A percentile compares a stretch with the other conserved stretches of the same genome.
Conservation (phyloP, 1,140 invertebrate species). For the Drosophila pandora region DNA sequence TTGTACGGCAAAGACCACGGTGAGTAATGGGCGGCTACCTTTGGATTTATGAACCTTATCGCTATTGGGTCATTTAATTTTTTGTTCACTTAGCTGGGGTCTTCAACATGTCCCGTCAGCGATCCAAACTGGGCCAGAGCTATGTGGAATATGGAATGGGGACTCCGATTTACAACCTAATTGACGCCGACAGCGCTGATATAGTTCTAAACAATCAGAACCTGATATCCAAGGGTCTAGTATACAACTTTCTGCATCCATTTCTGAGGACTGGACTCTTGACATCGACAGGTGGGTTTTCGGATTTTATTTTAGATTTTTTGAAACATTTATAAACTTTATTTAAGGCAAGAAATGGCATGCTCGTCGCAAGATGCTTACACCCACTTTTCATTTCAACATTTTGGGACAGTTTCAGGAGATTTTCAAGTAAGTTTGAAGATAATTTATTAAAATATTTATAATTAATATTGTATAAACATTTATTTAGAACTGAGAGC, state of each 20-base stretch:
- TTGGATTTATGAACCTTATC: not conserved
- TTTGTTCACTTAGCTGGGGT: conserved; percentile 27
- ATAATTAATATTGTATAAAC: not conserved
- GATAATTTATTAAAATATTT: accelerated
- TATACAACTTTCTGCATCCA: conserved; percentile 86
- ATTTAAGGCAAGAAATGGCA: conserved; percentile 88
- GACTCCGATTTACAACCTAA: conserved; percentile 53
- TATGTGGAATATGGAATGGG: conserved; percentile 59
- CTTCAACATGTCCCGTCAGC: conserved; percentile 24
- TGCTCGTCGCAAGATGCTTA: conserved; percentile 90
- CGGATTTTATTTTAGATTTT: too few relatives aligned
- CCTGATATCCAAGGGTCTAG: conserved; percentile 59
- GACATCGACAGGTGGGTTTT: conserved; percentile 85
- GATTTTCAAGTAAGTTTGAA: conserved; percentile 86
- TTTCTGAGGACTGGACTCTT: conserved; percentile 88
- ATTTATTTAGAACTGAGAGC: conserved; percentile 79
- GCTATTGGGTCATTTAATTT: too few relatives aligned
- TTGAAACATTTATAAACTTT: not conserved
- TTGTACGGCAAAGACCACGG: conserved; percentile 50
- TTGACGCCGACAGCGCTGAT: conserved; percentile 61
- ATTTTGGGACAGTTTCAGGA: conserved; percentile 91
- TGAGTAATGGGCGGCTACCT: conserved; percentile 4
- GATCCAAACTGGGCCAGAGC: conserved; percentile 40
- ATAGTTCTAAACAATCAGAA: conserved; percentile 58
- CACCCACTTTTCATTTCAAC: conserved; percentile 95